Evolutionary conservation across 2,797 vertebrate genomes (phyloP), one percentile per base, ranked within the genome.

Genomic region (Tragopan temminckii): DNA sequence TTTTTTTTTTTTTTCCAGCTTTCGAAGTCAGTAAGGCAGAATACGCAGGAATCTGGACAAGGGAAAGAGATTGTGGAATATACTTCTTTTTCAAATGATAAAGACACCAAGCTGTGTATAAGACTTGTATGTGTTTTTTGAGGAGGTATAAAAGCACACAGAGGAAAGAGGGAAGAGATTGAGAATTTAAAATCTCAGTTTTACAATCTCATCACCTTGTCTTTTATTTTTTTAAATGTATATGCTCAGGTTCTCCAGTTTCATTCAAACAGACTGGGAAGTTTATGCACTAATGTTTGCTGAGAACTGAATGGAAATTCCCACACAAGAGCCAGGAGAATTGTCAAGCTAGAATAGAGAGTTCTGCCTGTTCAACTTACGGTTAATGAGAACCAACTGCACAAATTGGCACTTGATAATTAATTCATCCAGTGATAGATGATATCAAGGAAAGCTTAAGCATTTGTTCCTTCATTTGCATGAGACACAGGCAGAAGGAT

Each of bases 401-500:
- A 90, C 36, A 85, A 92, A 76, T 40, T 13, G 17, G 36, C 36
- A 29, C 36, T 40, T 40, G 21, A 43, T 27, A 74, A 87, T 87
- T 78, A 59, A 61, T 69, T 80, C 76, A 58, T 80, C n/a, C 70
- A 53, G 31, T 62, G 89, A 69, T 5, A 27, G n/a, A 35, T 83
- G 24, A 62, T 92, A 83, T 50, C 48, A 61, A 20, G 50, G 25
- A 36, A 42, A 78, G 18, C 62, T 77, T n/a, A 61, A 90, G 36
- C 29, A 17, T 71, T 74, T 36, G 84, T 80, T 42, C 61, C 29
- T 35, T 24, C 38, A 80, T 45, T 59, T 46, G n/a, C 9, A 16
- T 11, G 7, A 0, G 0, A 24, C 0, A 1, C 27, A 80, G 64
- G 52, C 40, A 89, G 52, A 74, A 85, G 43, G 6, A 27, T 0